Conservation (phyloP, 2,888 invertebrate genomes). For the Syritta pipiens region DNA sequence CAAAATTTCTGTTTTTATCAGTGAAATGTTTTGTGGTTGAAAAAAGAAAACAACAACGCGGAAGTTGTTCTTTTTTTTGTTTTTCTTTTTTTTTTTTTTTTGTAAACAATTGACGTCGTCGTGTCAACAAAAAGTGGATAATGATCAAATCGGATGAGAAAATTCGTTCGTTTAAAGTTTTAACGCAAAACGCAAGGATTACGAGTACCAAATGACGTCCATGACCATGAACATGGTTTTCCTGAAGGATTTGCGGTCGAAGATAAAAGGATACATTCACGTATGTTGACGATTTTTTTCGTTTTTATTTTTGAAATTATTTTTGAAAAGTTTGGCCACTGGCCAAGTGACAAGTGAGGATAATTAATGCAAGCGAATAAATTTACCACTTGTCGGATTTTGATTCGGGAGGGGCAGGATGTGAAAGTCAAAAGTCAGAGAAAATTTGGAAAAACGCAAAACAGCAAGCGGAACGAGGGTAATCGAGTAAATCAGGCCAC, state of each 20-base stretch:
- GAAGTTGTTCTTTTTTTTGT: neutral
- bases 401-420: neutral
- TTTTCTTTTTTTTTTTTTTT: neutral
- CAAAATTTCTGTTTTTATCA: too few relatives aligned
- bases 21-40: conserved; percentile 16
- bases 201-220: conserved; percentile 74
- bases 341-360: conserved; percentile 24
- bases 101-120: conserved; percentile 18
- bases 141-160: neutral
- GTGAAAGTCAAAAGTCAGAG: neutral
- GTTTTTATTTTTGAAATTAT: conserved; percentile 7
- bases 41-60: neutral
- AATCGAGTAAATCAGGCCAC: too few relatives aligned
- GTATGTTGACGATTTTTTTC: conserved; percentile 71
- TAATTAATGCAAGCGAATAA: conserved; percentile 5
- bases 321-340: conserved; percentile 2
- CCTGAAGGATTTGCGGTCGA: conserved; percentile 78
- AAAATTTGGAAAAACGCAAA: too few relatives aligned
- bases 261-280: conserved; percentile 79
- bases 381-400: conserved; percentile 33
- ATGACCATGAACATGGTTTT: conserved; percentile 79
- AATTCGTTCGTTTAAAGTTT: neutral
- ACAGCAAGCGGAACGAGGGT: too few relatives aligned
- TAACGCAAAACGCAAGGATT: conserved; percentile 12
- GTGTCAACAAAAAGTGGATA: neutral